Evolutionary conservation across 2,797 vertebrate species (phyloP), one percentile per base, ranked within the genome.

Genomic region (Allobates femoralis): DNA sequence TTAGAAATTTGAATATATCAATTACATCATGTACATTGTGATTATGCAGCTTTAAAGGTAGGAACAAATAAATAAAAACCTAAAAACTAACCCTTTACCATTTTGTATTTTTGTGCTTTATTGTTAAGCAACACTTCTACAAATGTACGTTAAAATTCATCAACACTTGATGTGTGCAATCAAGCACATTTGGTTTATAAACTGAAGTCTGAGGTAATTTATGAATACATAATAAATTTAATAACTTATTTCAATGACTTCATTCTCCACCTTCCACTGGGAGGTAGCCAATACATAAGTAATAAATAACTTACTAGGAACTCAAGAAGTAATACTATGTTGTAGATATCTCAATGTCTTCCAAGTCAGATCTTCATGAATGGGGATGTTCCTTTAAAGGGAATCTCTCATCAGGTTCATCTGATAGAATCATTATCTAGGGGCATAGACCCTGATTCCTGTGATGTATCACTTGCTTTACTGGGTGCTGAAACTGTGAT

Each of bases 191-290:
- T 87, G 80, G 81, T 87, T 62, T 78, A 32, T 50, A 67, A 82
- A 58, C 69, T 64, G 58, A 79, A 34, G 56, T 64, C 34, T 84
- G 81, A 85, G 86, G 82, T 87, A 80, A 84, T 41, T 37, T 67
- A 64, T 53, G n/a, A 87, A 84, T 55, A 75, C 37, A 71, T 32
- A 85, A 51, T 30, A 37, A 64, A n/a, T 51, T 67, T 58, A 60
- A 69, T 69, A 56, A 79, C 71, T 30, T 26, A n/a, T 28, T 79
- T 64, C 28, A 75, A 76, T 41, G 5, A 50, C 30, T 60, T 71
- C 55, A 34, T n/a, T 56, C 37, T 32, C 56, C n/a, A 62, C 26
- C 18, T 51, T 60, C 28, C 62, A 73, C 41, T 66, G 28, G 75
- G 76, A 80, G 56, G 76, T 62, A 84, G 75, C 86, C 75, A 87